Base-by-base conservation (phyloP, 1,140 invertebrate genomes). In the Heliconius melpomene region DNA sequence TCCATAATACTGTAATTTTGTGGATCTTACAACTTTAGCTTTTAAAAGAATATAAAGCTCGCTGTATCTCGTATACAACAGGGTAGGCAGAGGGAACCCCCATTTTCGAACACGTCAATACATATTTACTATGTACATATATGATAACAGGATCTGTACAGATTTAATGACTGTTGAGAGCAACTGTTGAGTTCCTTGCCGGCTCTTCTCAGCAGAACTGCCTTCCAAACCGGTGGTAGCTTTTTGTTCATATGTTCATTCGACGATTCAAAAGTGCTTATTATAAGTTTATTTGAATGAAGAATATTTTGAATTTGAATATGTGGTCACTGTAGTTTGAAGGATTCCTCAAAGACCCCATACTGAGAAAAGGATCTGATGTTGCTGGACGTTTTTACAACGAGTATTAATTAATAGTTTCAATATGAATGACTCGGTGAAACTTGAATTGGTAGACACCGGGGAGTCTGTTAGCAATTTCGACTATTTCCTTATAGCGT, bases 401-500 rank as follows among this genome's bases (percentile, higher is more conserved):
- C 6, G 16, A 57, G 82, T 83, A 71, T 84, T 85, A 88, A 90
- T 90, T 89, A 90, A 89, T 77, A 85, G 40, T 85, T 87, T 85
- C 82, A 81, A 84, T 74, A 84, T 77, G 77, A 83, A 87, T 79
- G 78, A 84, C 80, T 83, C 57, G 57, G 78, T 81, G 82, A 83
- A 85, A 78, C 70, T 66, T 77, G 75, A 71, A 77, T 77, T 70
- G 32, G 29, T 77, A 77, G 75, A 77, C 60, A n/a, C 38, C 60
- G 60, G 76, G 46, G 75, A n/a, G 74, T 52, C 60, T 23, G 57
- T 40, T 72, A 74, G 60, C 60, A 18, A 66, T 66, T 29, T n/a
- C 29, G 11, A 16, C 2, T 57, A 57, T 66, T 66, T 66, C 26
- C 3, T 16, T 29, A n/a, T 6, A 26, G 9, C 26, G 1, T 66